Evolutionary conservation across 30 jellyfish, hydroid and myxozoan species (phyloP), one percentile per base, ranked within the genome.

Genomic region (Mastigias papua): DNA sequence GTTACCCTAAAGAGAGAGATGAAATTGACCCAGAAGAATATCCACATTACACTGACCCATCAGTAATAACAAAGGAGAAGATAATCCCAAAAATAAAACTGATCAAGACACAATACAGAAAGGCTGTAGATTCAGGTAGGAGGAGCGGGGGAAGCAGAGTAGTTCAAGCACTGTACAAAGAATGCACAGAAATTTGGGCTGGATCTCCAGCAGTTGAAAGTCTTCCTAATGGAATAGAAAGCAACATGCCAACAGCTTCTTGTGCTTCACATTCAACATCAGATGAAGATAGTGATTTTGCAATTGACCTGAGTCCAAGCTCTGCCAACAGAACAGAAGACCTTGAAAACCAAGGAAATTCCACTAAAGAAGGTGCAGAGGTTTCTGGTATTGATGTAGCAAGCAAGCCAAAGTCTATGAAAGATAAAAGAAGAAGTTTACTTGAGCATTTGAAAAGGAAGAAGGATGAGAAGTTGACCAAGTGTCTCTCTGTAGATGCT

Each of bases 191-290:
- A 34, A 54, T 79, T 30, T 81, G 91, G 91, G 84, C 84, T 62
- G 91, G 91, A 31, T 81, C 74, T 11, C 91, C 91, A 49, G 91
- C 73, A 15, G 91, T 72, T 27, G 84, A 72, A 72, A 72, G 84
- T 37, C 32, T 72, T n/a, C 84, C 65, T 28, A 35, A 72, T n/a
- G 84, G 84, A 31, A 37, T 72, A n/a, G 84, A 72, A 42, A 31
- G 84, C 68, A 60, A 27, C 72, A 60, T 60, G 72, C 72, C 33
- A 60, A 27, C 72, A 60, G 72, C 72, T 60, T 60, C 72, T 60
- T 60, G 32, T 60, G 33, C 72, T 60, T 60, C 72, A 22, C 72
- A 60, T 60, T 60, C 72, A 60, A 60, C 72, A 60, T 60, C 72
- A 60, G 72, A 60, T 60, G 72, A 60, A 27, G 72, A 27, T 60